Evolutionary conservation across 2,797 vertebrate species (phyloP), one percentile per base, ranked within the genome.

Genomic region (Lepilemur septentrionalis): DNA sequence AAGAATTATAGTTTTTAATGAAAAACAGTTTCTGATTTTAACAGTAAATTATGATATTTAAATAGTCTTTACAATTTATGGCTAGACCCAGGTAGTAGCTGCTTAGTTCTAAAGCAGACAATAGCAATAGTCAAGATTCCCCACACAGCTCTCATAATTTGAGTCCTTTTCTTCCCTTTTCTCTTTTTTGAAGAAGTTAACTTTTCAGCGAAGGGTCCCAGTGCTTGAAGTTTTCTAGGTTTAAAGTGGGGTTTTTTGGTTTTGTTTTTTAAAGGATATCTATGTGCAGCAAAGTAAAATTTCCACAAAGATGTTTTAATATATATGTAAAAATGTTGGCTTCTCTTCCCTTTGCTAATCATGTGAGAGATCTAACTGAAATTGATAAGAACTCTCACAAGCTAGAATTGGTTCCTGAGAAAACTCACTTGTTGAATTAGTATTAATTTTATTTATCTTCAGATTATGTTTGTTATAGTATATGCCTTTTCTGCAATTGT

Each of bases 141-240:
- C 97, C 96, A 78, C 96, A 97, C 97, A 98, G 98, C 97, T 98
- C 97, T 96, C 82, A 52, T 73, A 22, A 35, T 89, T 93, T 89
- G 61, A 97, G 92, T 92, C 92, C 72, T 59, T 2, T 92, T 93
- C 23, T 59, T 59, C 57, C 70, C 76, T 81, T 94, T 97, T 91
- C 72, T 93, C 82, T 84, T 95, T 89, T 94, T 94, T 83, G 86
- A 94, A 97, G 59, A 95, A 97, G 85, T 80, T 95, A 57, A 0
- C 0, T 97, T 95, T 97, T 97, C 82, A 93, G 95, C 89, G 97
- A 98, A 99, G 98, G 98, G 98, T 98, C 98, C 98, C 98, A 96
- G 97, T 98, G 98, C 96, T 46, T 94, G 72, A 86, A 7, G 57
- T 94, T 97, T 90, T 86, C 73, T 76, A 80, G 93, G 23, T 89